These are phyloP conservation scores for Corythornis leucogaster DNA, from an alignment of 2,797 vertebrate species.

Conservation along the genomic window DNA sequence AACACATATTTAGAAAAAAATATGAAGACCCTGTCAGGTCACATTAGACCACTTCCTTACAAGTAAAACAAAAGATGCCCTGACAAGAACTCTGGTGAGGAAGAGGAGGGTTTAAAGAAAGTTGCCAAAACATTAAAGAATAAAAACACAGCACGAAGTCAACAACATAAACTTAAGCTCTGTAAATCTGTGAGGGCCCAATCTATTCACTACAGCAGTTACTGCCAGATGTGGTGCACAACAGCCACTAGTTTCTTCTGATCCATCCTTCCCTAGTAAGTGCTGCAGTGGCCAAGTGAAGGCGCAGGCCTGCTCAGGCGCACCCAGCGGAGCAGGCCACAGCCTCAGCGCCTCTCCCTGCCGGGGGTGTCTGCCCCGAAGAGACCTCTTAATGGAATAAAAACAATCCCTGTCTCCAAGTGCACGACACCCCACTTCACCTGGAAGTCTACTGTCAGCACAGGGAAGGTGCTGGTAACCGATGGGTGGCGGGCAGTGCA, in stretches of 20 bases:
- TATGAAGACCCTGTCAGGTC: not conserved
- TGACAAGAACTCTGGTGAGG: not conserved
- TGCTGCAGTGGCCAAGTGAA: not conserved
- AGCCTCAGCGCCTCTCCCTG: not conserved
- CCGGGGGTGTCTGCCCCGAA: not conserved
- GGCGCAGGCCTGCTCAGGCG: not conserved
- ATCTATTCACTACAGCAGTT: not conserved
- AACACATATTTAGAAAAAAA: not conserved
- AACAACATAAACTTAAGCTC: not conserved
- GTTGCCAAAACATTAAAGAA: not conserved
- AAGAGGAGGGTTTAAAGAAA: not conserved
- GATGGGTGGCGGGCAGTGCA: not conserved
- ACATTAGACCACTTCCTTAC: not conserved
- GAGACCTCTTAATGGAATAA: not conserved
- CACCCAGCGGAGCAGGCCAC: not conserved
- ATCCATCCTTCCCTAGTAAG: not conserved
- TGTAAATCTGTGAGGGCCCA: not conserved
- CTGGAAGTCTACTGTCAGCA: not conserved
- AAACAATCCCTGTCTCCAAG: constrained; percentile 7
- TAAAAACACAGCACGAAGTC: not conserved
- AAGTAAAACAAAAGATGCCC: not conserved
- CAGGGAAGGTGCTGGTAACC: not conserved
- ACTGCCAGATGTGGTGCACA: not conserved
- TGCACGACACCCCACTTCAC: not conserved
- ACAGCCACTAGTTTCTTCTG: not conserved